Base-by-base conservation (phyloP, 2,888 invertebrate species). In the Zaprionus bogoriensis region DNA sequence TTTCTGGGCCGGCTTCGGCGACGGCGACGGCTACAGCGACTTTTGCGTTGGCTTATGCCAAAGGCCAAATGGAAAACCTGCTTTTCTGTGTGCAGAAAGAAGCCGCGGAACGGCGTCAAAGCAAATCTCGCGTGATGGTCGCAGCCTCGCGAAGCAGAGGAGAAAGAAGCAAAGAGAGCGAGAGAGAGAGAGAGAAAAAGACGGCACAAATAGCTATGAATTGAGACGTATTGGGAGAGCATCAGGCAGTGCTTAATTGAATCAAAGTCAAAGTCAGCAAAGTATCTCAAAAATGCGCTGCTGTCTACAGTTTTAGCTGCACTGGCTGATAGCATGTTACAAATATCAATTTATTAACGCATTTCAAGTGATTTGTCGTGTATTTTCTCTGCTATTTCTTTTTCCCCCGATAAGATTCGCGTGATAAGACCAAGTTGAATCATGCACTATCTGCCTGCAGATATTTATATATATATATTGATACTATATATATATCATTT, bases 41-140 rank as follows among this genome's bases (percentile, higher is more conserved):
- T 67, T 67, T 64, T 70, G 72, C 65, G 76, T 75, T 75, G 60
- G 86, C 83, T 79, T 78, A 83, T 77, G 81, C 81, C 84, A 79
- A 83, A 80, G 67, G 87, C 77, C 87, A 83, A 83, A 68, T 74
- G 68, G 60, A 68, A 79, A 77, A 79, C 87, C 84, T 68, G 74
- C 36, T 74, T 74, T 67, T 60, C 25, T 28, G 27, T 36, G 25
- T 30, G 53, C 52, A 39, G 17, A 42, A 50, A 61, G 50, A 39
- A 41, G 54, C 45, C 32, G 14, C 63, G 46, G 51, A 60, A 58
- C 27, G 28, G 52, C 70, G 44, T 27, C 59, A 55, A 44, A 32
- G 38, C 25, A 63, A 84, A 67, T 61, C 58, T 41, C 68, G 38
- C 27, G 46, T 51, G 78, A 74, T 61, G 81, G 69, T 32, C 81